Evolutionary conservation across 2,113 vertebrate species (phyloP), one percentile per base, ranked within the genome.

Genomic region (Eulacestoma nigropectus): DNA sequence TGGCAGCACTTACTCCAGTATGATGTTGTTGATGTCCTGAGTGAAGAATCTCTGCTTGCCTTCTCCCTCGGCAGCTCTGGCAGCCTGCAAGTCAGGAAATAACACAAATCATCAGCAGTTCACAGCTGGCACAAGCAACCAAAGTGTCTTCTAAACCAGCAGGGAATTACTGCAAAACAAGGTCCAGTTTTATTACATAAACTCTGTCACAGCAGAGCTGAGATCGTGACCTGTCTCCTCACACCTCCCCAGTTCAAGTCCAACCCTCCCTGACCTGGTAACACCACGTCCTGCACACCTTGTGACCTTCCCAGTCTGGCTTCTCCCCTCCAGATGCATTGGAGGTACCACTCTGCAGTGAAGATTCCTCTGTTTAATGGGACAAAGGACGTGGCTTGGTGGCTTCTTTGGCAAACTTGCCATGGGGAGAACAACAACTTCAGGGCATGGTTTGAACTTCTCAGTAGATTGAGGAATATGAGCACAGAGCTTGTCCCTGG

Each of bases 1-100:
- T 13, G 32, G 49, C 8, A 23, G 37, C 86, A 62, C 99, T 99
- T 97, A 99, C 99, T 99, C 98, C 19, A 99, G 94, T 25, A 99
- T 98, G 93, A 99, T 97, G 49, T 95, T 98, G 95, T 99, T 99
- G 95, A 99, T 98, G 74, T 99, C 98, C 93, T 98, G 99, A 87
- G 98, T 99, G 96, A 99, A 99, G 97, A 99, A 98, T 84, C 98
- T 99, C 89, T 98, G 98, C 92, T 98, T 99, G 53, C 98, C 98
- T 95, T 99, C 99, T 64, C 99, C 99, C 60, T 99, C 98, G 0
- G 98, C 98, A 67, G 96, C 98, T 94, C 97, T 98, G 85, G 98
- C 98, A 82, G 98, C 98, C 99, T 99, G 97, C 47, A 88, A 95
- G 86, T 75, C 3, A 96, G 84, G 29, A 97, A 90, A 97, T 7